Percentiles rank a stretch among this genome's conserved stretches.
Conservation (phyloP, 2,888 invertebrate species). For the Limulus polyphemus region DNA sequence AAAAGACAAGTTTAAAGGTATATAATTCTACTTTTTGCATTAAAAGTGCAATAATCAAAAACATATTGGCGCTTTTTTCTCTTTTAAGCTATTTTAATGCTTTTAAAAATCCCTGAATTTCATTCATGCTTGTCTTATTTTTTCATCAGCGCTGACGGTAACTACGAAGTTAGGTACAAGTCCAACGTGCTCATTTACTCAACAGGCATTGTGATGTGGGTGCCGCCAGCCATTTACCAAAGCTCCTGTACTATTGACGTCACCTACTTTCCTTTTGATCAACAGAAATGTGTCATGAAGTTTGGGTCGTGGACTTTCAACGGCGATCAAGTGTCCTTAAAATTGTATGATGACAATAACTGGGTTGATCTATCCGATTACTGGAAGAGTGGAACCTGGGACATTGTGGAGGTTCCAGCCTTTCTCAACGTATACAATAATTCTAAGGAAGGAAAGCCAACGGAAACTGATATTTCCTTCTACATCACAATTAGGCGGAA, state of each 20-base stretch:
- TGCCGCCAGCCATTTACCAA: constrained; percentile 98
- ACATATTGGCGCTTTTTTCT: no score
- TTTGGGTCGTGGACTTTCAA: constrained; percentile 99
- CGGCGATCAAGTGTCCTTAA: constrained; percentile 89
- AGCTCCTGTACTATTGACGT: constrained; percentile 99
- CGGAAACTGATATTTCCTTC: constrained; percentile 94
- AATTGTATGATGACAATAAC: constrained; percentile 85
- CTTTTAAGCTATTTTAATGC: no score
- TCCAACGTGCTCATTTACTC: constrained; percentile 96
- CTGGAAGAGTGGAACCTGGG: constrained; percentile 98
- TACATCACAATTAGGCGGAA: constrained; percentile 92
- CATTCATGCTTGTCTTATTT: no score
- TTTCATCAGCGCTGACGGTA: constrained; percentile 81
- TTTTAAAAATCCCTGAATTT: no score
- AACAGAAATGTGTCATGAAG: constrained; percentile 98
- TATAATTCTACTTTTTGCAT: no score
- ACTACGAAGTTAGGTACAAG: constrained; percentile 98
- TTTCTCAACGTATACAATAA: constrained; percentile 80
- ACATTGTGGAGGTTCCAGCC: constrained; percentile 69
- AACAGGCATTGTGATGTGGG: constrained; percentile 94
- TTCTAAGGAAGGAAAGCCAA: constrained; percentile 53
- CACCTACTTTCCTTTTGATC: constrained; percentile 98
- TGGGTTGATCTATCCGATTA: constrained; percentile 93
- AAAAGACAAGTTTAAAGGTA: no score
- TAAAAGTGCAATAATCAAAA: no score